These are phyloP conservation scores for Liolophura sinensis DNA, from an alignment of 1,140 invertebrate genomes.

Conservation along the genomic window DNA sequence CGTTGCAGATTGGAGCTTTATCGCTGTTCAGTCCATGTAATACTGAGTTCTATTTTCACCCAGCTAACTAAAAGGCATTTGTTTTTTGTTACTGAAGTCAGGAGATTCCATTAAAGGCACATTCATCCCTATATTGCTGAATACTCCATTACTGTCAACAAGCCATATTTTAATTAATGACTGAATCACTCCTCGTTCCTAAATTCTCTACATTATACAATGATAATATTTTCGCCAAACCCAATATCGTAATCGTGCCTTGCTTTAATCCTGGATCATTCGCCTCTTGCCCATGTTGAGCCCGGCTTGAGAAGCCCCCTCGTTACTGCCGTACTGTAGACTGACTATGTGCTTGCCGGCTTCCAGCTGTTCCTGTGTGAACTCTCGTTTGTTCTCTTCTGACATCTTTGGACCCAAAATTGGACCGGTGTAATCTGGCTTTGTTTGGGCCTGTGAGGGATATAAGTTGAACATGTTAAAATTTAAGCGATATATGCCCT, in stretches of 20 bases:
- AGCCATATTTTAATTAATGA: no score
- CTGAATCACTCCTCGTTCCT: no score
- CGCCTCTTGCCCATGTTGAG: conserved; percentile 82
- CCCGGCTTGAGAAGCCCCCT: conserved; percentile 70
- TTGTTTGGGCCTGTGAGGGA: conserved; percentile 74
- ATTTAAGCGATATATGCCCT: background rate
- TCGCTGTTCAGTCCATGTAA: no score
- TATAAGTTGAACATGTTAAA: background rate
- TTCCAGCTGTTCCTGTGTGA: conserved; percentile 82
- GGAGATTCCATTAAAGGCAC: no score
- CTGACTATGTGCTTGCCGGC: conserved; percentile 85
- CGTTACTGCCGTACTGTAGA: conserved; percentile 90
- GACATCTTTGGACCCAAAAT: conserved; percentile 62
- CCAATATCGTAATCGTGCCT: background rate
- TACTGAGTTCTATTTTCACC: no score
- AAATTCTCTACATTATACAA: no score
- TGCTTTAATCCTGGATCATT: conserved; percentile 47
- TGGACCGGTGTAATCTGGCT: conserved; percentile 85
- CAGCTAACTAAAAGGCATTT: no score
- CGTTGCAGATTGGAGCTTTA: no score
- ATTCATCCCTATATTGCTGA: no score
- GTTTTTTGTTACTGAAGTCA: no score
- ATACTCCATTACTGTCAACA: no score
- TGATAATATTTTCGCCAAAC: no score
- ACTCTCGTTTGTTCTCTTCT: conserved; percentile 76